phyloP scores from a whole-genome alignment of 1,140 invertebrate species.

The Tetraneura akinire region DNA sequence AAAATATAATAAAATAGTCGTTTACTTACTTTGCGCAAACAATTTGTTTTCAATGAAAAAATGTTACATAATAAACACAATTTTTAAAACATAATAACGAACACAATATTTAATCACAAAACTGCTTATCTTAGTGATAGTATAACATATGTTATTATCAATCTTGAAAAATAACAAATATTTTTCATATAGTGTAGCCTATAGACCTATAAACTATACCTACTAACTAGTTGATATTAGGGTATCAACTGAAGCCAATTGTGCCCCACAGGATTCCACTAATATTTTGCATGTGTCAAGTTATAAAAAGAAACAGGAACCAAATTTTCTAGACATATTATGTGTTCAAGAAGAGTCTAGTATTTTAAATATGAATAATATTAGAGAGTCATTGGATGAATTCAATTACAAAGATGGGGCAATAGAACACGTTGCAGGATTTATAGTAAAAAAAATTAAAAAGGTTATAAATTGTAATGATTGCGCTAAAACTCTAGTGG shows the following conservation, averaged over 20 bases:
- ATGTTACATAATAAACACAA: too few species aligned
- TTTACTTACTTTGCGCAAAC: too few species aligned
- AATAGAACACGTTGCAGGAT: not conserved
- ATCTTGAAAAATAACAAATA: too few species aligned
- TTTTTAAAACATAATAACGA: too few species aligned
- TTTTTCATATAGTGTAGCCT: too few species aligned
- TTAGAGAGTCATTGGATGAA: not conserved
- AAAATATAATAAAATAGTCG: too few species aligned
- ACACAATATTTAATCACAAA: too few species aligned
- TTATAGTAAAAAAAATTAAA: not conserved
- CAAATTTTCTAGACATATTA: not conserved
- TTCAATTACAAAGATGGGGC: not conserved
- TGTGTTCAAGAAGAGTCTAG: too few species aligned
- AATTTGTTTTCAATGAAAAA: too few species aligned
- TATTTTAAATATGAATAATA: not conserved
- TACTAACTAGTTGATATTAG: not conserved
- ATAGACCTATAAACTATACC: too few species aligned
- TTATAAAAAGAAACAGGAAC: not conserved
- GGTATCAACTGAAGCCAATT: not conserved
- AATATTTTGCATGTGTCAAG: not conserved
- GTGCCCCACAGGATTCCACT: not conserved
- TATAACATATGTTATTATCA: too few species aligned
- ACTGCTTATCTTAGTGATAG: too few species aligned
- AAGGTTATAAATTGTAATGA: not conserved
- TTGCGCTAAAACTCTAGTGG: not conserved